A percentile compares a stretch with the other conserved stretches of the same genome.
phyloP scores from a whole-genome alignment of 2,113 vertebrate genomes.

The Okapia johnstoni region DNA sequence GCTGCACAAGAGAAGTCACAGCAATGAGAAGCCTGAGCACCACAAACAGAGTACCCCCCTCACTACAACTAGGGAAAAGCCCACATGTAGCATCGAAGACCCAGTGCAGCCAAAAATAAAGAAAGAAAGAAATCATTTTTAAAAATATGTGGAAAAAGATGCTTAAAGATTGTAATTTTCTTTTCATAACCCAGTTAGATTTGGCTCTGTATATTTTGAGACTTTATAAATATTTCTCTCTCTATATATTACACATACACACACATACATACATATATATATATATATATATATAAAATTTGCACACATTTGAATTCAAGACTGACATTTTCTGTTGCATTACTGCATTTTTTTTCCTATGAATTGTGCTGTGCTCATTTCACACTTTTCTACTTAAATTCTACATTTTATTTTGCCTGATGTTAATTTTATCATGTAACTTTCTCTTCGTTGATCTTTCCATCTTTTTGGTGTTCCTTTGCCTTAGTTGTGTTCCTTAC shows the following conservation, averaged over 20 bases:
- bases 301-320: background rate
- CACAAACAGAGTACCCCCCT: background rate
- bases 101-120: background rate
- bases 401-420: background rate
- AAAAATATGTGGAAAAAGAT: background rate
- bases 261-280: background rate
- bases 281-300: too few species aligned
- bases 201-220: background rate
- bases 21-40: background rate
- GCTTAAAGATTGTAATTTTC: background rate
- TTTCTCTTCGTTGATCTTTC: background rate
- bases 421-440: background rate
- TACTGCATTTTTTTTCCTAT: background rate
- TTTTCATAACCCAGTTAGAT: background rate
- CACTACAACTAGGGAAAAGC: background rate
- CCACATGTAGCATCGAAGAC: background rate
- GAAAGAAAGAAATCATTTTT: background rate
- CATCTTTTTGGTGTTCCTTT: background rate
- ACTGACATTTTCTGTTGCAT: background rate
- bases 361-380: background rate
- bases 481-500: background rate
- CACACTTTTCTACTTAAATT: background rate
- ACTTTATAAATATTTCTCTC: background rate
- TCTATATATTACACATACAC: background rate
- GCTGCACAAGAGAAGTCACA: background rate